Evolutionary conservation across 37 sponge, comb jelly and placozoan genomes (phyloP), one percentile per base, ranked within the genome.

Genomic region (Mnemiopsis leidyi): DNA sequence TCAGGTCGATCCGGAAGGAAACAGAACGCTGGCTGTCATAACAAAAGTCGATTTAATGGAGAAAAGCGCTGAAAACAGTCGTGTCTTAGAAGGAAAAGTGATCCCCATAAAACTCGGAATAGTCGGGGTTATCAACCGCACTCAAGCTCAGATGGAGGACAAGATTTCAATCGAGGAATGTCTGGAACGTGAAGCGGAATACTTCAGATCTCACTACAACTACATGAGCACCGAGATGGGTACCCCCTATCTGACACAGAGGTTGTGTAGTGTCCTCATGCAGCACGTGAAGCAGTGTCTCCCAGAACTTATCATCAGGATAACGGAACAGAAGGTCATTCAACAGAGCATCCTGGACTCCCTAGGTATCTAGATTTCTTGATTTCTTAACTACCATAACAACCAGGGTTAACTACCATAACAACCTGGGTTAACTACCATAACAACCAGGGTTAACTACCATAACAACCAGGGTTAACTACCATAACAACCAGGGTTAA

Each of bases 201-300:
- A 96, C 94, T 94, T 98, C 68, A 32, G 94, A 94, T 93, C 93
- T 83, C 38, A 76, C 29, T 98, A 97, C 38, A 97, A 97, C 1
- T 40, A 93, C 9, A 77, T 98, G 23, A 96, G 96, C 0, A 21
- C 69, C n/a, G 94, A 94, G 32, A 96, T 94, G 88, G 99, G 99
- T 0, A 94, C 96, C 32, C 93, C 93, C 0, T 96, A 95, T 82
- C 94, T 98, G 38, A 96, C 96, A 1, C 75, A 94, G 92, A 95
- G 93, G 23, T 96, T 98, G 39, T 96, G 96, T 68, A 96, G 95
- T 93, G 94, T 95, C 79, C 75, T 71, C 5, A 71, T 71, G 75
- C 30, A 71, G 75, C 75, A 71, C 75, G 75, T 71, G 2, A 71
- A 71, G 75, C 30, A 71, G 25, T 71, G 75, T 25, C 75, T 71